Evolutionary conservation across 1,140 invertebrate species (phyloP), one percentile per base, ranked within the genome.

Genomic region (Ceratoteleas bidentatus): DNA sequence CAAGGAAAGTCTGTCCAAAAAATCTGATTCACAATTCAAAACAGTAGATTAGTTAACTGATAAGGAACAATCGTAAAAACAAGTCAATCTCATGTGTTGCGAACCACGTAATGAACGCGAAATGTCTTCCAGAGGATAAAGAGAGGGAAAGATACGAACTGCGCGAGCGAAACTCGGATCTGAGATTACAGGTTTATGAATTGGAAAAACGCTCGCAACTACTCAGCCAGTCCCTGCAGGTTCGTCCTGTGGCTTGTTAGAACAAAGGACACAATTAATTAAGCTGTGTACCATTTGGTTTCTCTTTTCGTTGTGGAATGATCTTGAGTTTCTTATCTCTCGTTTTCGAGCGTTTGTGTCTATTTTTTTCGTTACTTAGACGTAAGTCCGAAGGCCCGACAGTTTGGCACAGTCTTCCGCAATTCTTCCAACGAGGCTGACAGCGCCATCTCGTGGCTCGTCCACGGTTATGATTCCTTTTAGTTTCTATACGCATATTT

Each of bases 81-180:
- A 24, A 80, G 83, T 85, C 81, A 87, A 87, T 89, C 84, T 81
- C 80, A 81, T 76, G 82, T 36, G 40, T 56, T 84, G 83, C 86
- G 81, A 85, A 83, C 75, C 85, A 86, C 74, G 85, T 90, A 89
- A 90, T 91, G 89, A 89, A 87, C 88, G 89, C 89, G 87, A 89
- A 91, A 90, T 90, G 79, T 91, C 89, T 91, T 91, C 87, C 90
- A 91, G 90, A 91, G 88, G 89, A 91, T 87, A 91, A 90, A 91
- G 87, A 90, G 87, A 90, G 88, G 89, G 87, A 91, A 90, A 91
- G 89, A 90, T 91, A 91, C 89, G 90, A 91, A 85, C 90, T 91
- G 86, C 90, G 88, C 87, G 90, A 91, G 86, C 89, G 89, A 90
- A 91, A 91, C 87, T 87, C 90, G 85, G 90, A 91, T 87, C 89